Percentiles rank a stretch among this genome's conserved stretches.
phyloP scores from a whole-genome alignment of 1,140 invertebrate species.

The Microvelia longipes region DNA sequence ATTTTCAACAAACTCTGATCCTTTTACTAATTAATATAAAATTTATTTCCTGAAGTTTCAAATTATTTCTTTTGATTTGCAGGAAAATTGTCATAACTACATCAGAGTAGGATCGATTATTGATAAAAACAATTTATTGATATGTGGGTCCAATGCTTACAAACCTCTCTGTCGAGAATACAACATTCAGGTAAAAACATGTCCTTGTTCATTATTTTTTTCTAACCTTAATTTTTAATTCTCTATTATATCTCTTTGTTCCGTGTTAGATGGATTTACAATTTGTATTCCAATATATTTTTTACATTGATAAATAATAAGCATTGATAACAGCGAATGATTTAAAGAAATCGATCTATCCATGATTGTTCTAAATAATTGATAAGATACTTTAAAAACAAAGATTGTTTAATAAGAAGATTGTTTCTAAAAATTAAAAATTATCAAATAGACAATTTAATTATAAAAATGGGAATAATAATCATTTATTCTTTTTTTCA shows the following conservation, averaged over 20 bases:
- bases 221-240: neutral
- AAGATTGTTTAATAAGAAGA: too few relatives aligned
- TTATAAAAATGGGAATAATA: too few relatives aligned
- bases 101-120: slow-evolving; percentile 68
- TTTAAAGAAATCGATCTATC: neutral
- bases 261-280: neutral
- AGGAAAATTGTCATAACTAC: slow-evolving; percentile 90
- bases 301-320: neutral
- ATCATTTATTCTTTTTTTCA: too few relatives aligned
- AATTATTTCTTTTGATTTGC: slow-evolving; percentile 15
- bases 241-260: neutral
- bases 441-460: too few relatives aligned
- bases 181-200: slow-evolving; percentile 34
- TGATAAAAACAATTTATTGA: slow-evolving; percentile 54
- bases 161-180: slow-evolving; percentile 82
- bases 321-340: neutral
- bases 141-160: slow-evolving; percentile 95
- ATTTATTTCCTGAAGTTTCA: too few relatives aligned
- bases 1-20: too few relatives aligned
- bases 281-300: neutral
- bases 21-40: too few relatives aligned
- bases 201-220: neutral
- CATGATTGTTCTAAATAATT: neutral
- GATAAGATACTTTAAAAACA: too few relatives aligned
- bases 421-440: too few relatives aligned